Conservation (phyloP, 2,113 vertebrate species). For the Nesoenas mayeri region DNA sequence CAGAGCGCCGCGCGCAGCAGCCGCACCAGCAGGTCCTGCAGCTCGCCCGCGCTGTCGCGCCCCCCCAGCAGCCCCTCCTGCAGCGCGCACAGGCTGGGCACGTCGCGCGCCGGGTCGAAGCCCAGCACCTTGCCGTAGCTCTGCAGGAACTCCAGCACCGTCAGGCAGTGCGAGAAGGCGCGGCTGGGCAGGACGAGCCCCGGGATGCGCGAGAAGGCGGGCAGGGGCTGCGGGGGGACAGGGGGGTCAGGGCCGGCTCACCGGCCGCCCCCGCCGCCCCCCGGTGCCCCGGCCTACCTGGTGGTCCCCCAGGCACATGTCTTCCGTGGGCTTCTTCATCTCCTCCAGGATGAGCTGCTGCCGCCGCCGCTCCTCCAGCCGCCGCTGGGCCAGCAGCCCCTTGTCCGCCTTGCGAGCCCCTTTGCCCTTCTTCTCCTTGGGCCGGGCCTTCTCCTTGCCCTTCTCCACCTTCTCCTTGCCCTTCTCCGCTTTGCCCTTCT, state of each 20-base stretch:
- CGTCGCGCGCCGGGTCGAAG: slow-evolving; percentile 84
- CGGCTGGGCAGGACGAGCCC: slow-evolving; percentile 86
- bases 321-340: slow-evolving; percentile 94
- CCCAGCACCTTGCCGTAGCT: slow-evolving; percentile 91
- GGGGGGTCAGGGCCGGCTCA: neutral
- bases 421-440: slow-evolving; percentile 84
- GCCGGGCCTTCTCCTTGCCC: slow-evolving; percentile 55
- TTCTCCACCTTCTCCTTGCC: slow-evolving; percentile 13
- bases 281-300: slow-evolving; percentile 70
- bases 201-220: slow-evolving; percentile 85
- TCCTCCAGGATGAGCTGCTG: slow-evolving; percentile 93
- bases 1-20: slow-evolving; percentile 85
- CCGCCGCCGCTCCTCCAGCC: slow-evolving; percentile 87
- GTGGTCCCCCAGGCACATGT: slow-evolving; percentile 95
- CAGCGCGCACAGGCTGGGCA: slow-evolving; percentile 86
- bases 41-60: slow-evolving; percentile 80
- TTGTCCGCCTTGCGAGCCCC: slow-evolving; percentile 80
- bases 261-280: accelerated
- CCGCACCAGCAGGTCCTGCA: slow-evolving; percentile 88
- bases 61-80: slow-evolving; percentile 92
- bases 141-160: slow-evolving; percentile 90
- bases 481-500: slow-evolving; percentile 62
- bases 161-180: slow-evolving; percentile 89
- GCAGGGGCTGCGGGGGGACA: slow-evolving; percentile 78
- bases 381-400: slow-evolving; percentile 81